These are phyloP conservation scores for Macropis europaea DNA, from an alignment of 2,888 invertebrate genomes.

Conservation along the genomic window DNA sequence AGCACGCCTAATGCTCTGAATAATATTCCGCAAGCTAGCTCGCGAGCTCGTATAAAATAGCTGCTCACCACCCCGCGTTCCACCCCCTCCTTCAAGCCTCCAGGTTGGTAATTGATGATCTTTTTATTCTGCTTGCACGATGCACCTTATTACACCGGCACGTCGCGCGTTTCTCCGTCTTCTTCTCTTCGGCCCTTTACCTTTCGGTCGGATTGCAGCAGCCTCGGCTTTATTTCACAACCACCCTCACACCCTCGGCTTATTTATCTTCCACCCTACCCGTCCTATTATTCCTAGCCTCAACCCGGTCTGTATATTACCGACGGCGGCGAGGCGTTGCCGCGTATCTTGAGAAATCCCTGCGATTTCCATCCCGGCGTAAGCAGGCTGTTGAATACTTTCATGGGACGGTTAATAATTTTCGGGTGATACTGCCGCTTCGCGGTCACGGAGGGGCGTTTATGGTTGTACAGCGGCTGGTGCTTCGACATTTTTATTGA, in stretches of 20 bases:
- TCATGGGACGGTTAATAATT: conserved; percentile 35
- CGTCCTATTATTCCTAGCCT: conserved; percentile 49
- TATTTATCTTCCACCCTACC: conserved; percentile 54
- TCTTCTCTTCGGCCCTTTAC: conserved; percentile 35
- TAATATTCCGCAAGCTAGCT: conserved; percentile 74
- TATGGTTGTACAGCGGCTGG: neutral
- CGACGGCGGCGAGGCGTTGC: conserved; percentile 17
- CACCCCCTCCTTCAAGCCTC: conserved; percentile 31
- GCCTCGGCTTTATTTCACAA: conserved; percentile 58
- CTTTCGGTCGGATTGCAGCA: conserved; percentile 56
- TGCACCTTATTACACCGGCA: conserved; percentile 66
- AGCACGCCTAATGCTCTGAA: conserved; percentile 76
- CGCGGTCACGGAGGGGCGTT: neutral
- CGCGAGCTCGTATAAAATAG: conserved; percentile 58
- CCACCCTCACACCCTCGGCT: too few relatives aligned
- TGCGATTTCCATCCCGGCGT: conserved; percentile 38
- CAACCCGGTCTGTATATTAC: conserved; percentile 42
- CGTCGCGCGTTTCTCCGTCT: too few relatives aligned
- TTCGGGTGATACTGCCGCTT: conserved; percentile 1
- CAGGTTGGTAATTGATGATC: conserved; percentile 74
- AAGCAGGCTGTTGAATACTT: conserved; percentile 43
- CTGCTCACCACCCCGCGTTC: too few relatives aligned
- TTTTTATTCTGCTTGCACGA: conserved; percentile 71
- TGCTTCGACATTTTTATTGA: too few relatives aligned
- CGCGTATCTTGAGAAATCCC: conserved; percentile 28